Evolutionary conservation across 2,113 vertebrate genomes (phyloP).

Genomic region (Zosterops japonicus): DNA sequence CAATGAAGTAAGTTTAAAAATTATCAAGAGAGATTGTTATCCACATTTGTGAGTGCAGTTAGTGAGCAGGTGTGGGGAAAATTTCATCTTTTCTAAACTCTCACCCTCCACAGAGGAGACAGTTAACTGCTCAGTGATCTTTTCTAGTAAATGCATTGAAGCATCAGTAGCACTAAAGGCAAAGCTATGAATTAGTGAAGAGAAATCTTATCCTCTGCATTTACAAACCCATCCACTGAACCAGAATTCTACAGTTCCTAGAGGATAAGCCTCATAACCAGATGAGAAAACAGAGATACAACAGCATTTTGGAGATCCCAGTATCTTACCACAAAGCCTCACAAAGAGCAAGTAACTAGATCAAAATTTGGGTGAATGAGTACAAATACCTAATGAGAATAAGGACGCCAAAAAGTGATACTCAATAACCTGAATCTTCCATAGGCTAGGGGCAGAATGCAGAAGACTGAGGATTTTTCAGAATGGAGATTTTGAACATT

Average conservation of each 20-base stretch:
- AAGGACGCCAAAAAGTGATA: neutral
- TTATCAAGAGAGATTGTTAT: neutral
- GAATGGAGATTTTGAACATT: neutral
- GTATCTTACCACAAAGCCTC: neutral
- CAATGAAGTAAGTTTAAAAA: neutral
- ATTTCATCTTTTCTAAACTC: neutral
- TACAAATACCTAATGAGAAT: neutral
- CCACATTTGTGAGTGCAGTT: neutral
- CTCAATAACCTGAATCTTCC: neutral
- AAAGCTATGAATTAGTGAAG: neutral
- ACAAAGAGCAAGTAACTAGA: neutral
- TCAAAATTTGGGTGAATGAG: neutral
- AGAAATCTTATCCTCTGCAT: neutral
- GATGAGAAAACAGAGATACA: neutral
- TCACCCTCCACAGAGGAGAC: neutral
- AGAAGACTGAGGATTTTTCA: neutral
- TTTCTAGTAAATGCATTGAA: neutral
- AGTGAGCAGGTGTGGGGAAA: neutral
- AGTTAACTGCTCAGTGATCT: neutral
- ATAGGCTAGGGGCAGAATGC: neutral
- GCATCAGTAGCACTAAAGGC: neutral
- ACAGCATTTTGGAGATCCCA: neutral
- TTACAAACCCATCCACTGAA: neutral
- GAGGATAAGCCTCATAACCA: neutral
- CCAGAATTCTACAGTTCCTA: neutral